Evolutionary conservation across 2,888 invertebrate genomes (phyloP).

Genomic region (Vesta saturnalis): DNA sequence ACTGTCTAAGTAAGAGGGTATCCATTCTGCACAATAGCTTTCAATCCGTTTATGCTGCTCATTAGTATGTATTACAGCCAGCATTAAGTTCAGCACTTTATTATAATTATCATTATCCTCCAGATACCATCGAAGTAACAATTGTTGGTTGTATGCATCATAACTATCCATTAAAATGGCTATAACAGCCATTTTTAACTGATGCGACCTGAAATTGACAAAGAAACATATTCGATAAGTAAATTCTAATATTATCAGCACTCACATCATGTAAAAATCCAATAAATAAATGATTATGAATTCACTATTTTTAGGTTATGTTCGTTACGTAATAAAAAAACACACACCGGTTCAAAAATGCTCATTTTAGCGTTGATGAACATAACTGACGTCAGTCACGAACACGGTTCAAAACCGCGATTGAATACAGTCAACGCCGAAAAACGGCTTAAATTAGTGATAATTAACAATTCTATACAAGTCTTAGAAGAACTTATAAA

Average conservation of each 20-base stretch:
- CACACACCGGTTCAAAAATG: slow-evolving; percentile 2
- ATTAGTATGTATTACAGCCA: background rate
- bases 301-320: slow-evolving; percentile 2
- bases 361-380: slow-evolving; percentile 9
- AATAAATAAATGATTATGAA: background rate
- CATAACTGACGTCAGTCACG: slow-evolving; percentile 8
- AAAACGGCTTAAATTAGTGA: too few relatives aligned
- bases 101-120: slow-evolving; percentile 8
- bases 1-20: slow-evolving; percentile 10
- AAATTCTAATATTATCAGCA: too few relatives aligned
- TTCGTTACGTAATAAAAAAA: background rate
- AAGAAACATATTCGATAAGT: too few relatives aligned
- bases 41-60: too few relatives aligned
- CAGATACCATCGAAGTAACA: slow-evolving; percentile 8
- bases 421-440: background rate
- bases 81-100: slow-evolving; percentile 6
- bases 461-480: too few relatives aligned
- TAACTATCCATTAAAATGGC: background rate
- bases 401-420: background rate
- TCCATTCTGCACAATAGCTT: too few relatives aligned
- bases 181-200: too few relatives aligned
- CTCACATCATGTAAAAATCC: slow-evolving; percentile 9
- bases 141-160: slow-evolving; percentile 4
- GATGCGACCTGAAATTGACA: too few relatives aligned
- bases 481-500: too few relatives aligned